Evolutionary conservation across 1,140 invertebrate species (phyloP).

Genomic region (Drosophila suzukii): DNA sequence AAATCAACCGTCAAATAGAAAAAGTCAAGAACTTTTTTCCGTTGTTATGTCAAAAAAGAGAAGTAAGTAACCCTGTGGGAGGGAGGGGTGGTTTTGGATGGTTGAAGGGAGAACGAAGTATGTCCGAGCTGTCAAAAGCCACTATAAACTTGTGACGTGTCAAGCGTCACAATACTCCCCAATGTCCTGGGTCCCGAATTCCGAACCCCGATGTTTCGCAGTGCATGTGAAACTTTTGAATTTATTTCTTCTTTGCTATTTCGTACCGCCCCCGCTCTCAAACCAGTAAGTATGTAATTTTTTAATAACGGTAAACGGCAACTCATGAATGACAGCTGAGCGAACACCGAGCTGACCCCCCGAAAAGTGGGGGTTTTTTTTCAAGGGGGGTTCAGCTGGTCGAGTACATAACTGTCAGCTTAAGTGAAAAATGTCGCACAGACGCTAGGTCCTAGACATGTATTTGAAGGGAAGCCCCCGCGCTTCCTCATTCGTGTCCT

Average conservation of each 20-base stretch:
- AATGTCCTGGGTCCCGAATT: conserved; percentile 28
- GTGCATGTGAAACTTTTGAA: conserved; percentile 74
- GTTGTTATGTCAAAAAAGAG: conserved; percentile 35
- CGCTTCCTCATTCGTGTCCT: conserved; percentile 6
- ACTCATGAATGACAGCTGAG: conserved; percentile 70
- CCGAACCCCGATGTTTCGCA: not conserved
- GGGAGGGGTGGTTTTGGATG: not conserved
- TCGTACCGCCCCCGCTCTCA: not conserved
- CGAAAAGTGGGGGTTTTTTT: conserved; percentile 9
- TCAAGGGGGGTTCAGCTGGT: conserved; percentile 8
- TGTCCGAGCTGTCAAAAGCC: conserved; percentile 84
- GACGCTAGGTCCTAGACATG: conserved; percentile 33
- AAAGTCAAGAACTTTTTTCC: conserved; percentile 43
- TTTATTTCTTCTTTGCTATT: conserved; percentile 55
- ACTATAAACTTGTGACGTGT: conserved; percentile 84
- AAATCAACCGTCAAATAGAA: conserved; percentile 51
- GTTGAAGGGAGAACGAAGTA: conserved; percentile 48
- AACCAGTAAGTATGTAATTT: conserved; percentile 68
- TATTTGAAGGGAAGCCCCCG: conserved; percentile 29
- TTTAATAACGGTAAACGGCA: conserved; percentile 79
- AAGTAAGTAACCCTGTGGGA: conserved; percentile 21
- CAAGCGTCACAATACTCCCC: conserved; percentile 72
- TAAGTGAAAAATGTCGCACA: conserved; percentile 80
- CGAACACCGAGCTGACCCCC: conserved; percentile 29
- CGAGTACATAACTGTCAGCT: conserved; percentile 74